Conservation (phyloP, 2,113 vertebrate genomes). For the Bungarus multicinctus region DNA sequence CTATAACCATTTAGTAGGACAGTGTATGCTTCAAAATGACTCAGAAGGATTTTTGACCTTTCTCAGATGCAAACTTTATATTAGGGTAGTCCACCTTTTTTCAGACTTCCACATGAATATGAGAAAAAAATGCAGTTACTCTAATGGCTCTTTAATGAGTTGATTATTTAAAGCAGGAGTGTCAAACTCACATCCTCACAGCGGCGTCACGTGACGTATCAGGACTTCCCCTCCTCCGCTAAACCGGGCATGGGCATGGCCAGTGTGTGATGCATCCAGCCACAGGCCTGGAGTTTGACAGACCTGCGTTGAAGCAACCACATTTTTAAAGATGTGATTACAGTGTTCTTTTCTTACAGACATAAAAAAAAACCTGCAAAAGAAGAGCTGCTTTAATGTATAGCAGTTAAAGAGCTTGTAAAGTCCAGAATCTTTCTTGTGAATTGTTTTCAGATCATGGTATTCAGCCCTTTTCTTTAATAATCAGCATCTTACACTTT, state of each 20-base stretch:
- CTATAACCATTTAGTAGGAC: background rate
- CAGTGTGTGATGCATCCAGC: too few relatives aligned
- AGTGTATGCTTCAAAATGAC: background rate
- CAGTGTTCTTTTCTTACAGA: background rate
- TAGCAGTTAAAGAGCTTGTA: background rate
- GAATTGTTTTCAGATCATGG: background rate
- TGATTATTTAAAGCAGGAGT: background rate
- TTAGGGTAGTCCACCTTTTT: background rate
- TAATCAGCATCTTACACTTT: background rate
- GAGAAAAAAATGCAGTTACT: background rate
- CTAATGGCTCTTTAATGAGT: background rate
- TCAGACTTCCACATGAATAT: background rate
- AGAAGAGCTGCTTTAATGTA: background rate
- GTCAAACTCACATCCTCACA: too few relatives aligned
- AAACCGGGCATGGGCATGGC: too few relatives aligned
- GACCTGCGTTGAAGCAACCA: background rate
- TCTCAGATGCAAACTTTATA: background rate
- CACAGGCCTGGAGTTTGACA: too few relatives aligned
- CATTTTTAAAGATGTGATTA: background rate
- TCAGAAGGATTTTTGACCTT: background rate
- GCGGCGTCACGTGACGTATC: too few relatives aligned
- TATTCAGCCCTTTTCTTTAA: background rate
- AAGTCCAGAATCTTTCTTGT: background rate
- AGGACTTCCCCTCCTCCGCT: too few relatives aligned
- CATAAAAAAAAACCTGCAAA: background rate